Evolutionary conservation across 2,113 vertebrate species (phyloP), one percentile per base, ranked within the genome.

Genomic region (Tupaia chinensis): DNA sequence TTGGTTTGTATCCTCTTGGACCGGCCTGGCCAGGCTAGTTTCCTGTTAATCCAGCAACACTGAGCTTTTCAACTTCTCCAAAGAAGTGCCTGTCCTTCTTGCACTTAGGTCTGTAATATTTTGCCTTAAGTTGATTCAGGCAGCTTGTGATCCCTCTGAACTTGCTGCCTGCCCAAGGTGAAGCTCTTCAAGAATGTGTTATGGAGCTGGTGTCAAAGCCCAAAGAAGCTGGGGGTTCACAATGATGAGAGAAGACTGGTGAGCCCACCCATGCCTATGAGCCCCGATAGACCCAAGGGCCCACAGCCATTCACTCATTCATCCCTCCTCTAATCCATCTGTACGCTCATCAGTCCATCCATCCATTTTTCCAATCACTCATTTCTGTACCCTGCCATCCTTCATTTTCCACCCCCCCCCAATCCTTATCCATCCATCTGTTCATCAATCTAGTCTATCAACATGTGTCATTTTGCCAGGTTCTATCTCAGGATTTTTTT

Each of bases 71-170:
- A 83, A 19, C 2, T 56, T 95, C 89, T 91, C 56, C 32, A 44
- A 79, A 96, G 54, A 70, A 79, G 34, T 53, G 8, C 29, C 65
- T 83, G 69, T 9, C 72, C 23, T 93, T 92, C 85, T 34, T 85
- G 32, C 27, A 83, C 89, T 91, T 79, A 68, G 32, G 1, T 16
- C 32, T 89, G 44, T 15, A 81, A 3, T 76, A 23, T 93, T 92
- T 84, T 88, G 85, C 61, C 13, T 80, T 89, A 44, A 73, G 63
- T 65, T 84, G 82, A 74, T 90, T 92, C 77, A 65, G 82, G 94
- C 65, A 82, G 32, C 29, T 70, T 79, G 56, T 15, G 92, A 68
- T 16, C 53, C 32, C 44, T 89, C 70, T 65, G 70, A 91, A 65
- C 54, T 19, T 91, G 34, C 56, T 73, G 53, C 89, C 76, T 96